Evolutionary conservation across 1,140 invertebrate genomes (phyloP).

Genomic region (Ephestia elutella): DNA sequence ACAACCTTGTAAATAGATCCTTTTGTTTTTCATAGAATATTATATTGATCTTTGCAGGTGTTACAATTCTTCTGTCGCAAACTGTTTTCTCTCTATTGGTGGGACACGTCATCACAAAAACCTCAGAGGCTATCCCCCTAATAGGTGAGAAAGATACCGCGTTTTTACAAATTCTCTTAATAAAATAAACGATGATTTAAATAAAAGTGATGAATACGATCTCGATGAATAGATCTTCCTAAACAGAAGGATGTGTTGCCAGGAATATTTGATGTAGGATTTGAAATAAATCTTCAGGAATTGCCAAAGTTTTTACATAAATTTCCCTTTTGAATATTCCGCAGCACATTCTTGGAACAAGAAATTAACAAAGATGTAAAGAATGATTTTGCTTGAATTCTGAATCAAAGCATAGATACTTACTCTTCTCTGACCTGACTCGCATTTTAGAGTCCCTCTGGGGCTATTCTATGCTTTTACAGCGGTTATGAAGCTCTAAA

Average conservation of each 20-base stretch:
- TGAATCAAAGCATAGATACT: constrained; percentile 44
- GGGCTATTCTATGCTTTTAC: constrained; percentile 48
- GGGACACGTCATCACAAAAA: constrained; percentile 96
- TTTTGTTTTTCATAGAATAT: constrained; percentile 56
- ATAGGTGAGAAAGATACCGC: constrained; percentile 85
- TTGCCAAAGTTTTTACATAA: neutral
- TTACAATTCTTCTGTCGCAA: constrained; percentile 99
- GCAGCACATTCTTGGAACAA: constrained; percentile 45
- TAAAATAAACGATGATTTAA: constrained; percentile 33
- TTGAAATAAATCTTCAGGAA: constrained; percentile 5
- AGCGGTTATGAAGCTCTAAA: constrained; percentile 39
- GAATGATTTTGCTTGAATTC: constrained; percentile 51
- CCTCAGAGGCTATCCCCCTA: constrained; percentile 96
- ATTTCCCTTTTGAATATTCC: constrained; percentile 34
- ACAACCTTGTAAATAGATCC: constrained; percentile 34
- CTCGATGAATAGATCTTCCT: constrained; percentile 29
- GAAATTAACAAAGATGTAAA: constrained; percentile 46
- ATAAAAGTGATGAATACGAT: constrained; percentile 30
- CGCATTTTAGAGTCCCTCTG: constrained; percentile 54
- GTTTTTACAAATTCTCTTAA: constrained; percentile 27
- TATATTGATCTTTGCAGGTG: constrained; percentile 88
- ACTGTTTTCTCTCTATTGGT: constrained; percentile 99
- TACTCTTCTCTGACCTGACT: constrained; percentile 47
- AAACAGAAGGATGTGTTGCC: constrained; percentile 34
- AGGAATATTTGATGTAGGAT: constrained; percentile 35